These are phyloP conservation scores for Rhingia campestris DNA, from an alignment of 2,888 invertebrate genomes.

Conservation along the genomic window DNA sequence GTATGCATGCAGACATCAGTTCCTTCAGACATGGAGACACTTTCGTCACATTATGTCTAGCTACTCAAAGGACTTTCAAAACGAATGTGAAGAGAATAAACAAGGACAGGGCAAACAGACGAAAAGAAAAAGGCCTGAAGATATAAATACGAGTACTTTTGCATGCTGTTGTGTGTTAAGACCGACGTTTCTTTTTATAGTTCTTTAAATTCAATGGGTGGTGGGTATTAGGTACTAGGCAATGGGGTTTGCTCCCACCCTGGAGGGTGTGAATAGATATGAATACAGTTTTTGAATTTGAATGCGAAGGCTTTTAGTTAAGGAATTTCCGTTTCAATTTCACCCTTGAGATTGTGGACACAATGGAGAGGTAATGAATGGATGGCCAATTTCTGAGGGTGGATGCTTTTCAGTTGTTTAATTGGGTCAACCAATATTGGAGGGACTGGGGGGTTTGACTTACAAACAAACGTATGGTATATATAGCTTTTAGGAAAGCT, in stretches of 20 bases:
- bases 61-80: no score
- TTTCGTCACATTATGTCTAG: conserved; percentile 27
- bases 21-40: conserved; percentile 20
- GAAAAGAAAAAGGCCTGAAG: neutral
- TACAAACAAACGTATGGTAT: no score
- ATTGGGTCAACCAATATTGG: no score
- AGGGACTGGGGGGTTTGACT: no score
- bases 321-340: conserved; percentile 29
- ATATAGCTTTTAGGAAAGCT: no score
- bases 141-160: neutral
- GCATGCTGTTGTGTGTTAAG: neutral
- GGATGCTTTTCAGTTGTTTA: no score
- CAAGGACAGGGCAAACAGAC: neutral
- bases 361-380: conserved; percentile 23
- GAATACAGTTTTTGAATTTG: conserved; percentile 21
- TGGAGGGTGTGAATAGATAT: conserved; percentile 12
- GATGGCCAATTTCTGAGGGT: neutral
- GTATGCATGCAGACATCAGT: neutral
- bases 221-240: no score
- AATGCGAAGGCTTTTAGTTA: conserved; percentile 37
- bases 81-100: conserved; percentile 2
- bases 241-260: neutral
- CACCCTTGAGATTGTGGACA: conserved; percentile 4
- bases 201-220: conserved; percentile 5
- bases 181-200: neutral